Base-by-base conservation (phyloP, 2,797 vertebrate genomes). In the Lutjanus campechanus region DNA sequence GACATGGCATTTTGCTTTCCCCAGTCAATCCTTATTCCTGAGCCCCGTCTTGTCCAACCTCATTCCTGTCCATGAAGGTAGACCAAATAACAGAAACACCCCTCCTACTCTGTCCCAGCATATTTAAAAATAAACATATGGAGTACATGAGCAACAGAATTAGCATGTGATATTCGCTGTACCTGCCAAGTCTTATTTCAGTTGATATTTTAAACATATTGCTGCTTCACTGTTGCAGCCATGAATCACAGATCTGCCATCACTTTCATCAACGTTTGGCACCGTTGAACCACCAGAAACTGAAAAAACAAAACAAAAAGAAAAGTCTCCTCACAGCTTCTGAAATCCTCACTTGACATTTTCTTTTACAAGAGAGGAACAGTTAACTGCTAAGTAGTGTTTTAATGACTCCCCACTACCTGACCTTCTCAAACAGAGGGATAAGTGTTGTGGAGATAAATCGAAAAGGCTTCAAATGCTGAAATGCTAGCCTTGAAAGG, bases 381-480 rank as follows among this genome's bases (percentile, higher is more conserved):
- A 17, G 40, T 47, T 62, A 22, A 19, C 54, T 20, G 15, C 40
- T 43, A 11, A 50, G 16, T 10, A 29, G 44, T 82, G 51, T 19
- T 75, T 17, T 72, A 56, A 70, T 80, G 60, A 68, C 15, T 65
- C 8, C 19, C 29, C 11, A 2, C 40, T 51, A 62, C 66, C 66
- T 47, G 43, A 63, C 63, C 58, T 78, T 76, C 53, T 44, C 62
- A 69, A 22, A 53, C 47, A 19, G n/a, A 17, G 13, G n/a, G 19
- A 49, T 25, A 11, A 8, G 47, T 55, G 74, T 59, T 55, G 41
- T 17, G 19, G 11, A 68, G 53, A 65, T 59, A 40, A 62, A 56
- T 13, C 58, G 20, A 50, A 82, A 72, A 66, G 61, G 46, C 67
- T 46, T 70, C 12, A 66, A 55, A 66, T 53, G 62, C 51, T 44